Conservation (phyloP, 2,888 invertebrate species). For the Noctua pronuba region DNA sequence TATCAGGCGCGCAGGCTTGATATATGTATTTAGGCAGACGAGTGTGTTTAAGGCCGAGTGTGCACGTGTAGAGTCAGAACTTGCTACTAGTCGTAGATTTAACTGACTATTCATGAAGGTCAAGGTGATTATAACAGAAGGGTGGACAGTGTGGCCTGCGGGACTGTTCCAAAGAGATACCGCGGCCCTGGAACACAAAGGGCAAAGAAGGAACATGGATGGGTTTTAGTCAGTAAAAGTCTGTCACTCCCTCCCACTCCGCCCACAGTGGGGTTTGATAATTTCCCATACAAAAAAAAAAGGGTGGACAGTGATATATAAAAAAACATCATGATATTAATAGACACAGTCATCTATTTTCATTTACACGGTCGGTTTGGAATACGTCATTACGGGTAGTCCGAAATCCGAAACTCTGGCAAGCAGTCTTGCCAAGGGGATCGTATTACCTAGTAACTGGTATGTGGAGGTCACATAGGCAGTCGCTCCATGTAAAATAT, state of each 20-base stretch:
- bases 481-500: not conserved
- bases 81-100: not conserved
- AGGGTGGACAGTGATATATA: not conserved
- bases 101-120: not conserved
- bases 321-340: not conserved
- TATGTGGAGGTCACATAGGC: not conserved
- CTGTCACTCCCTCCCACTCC: too few relatives aligned
- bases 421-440: not conserved
- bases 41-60: slow-evolving; percentile 16
- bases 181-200: too few relatives aligned
- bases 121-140: not conserved
- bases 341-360: not conserved
- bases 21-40: slow-evolving; percentile 8
- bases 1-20: slow-evolving; percentile 37
- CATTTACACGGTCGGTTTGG: not conserved
- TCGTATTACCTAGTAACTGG: not conserved
- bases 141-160: not conserved
- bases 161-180: too few relatives aligned
- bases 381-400: not conserved
- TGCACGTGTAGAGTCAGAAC: not conserved
- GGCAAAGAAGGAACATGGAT: too few relatives aligned
- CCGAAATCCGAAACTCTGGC: not conserved
- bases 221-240: too few relatives aligned
- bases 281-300: too few relatives aligned
- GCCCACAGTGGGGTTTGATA: too few relatives aligned